These are phyloP conservation scores for Merluccius polli DNA, from an alignment of 2,797 vertebrate genomes.

Conservation along the genomic window DNA sequence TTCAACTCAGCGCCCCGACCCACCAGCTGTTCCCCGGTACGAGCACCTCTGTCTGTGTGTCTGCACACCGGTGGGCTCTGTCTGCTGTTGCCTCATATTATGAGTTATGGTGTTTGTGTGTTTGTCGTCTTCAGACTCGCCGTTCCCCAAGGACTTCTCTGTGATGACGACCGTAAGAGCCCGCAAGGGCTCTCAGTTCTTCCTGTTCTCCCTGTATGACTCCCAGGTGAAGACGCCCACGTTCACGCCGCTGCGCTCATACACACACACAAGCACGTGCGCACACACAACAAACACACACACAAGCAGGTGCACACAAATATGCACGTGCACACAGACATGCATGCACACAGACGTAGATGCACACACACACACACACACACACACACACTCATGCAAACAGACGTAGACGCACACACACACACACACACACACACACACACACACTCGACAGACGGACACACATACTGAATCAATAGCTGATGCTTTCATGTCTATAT, in stretches of 20 bases:
- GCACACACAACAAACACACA: background rate
- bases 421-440: background rate
- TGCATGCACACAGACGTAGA: too few species aligned
- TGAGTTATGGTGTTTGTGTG: background rate
- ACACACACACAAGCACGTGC: conserved; percentile 16
- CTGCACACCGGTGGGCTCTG: background rate
- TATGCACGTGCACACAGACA: background rate
- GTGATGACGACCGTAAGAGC: conserved; percentile 89
- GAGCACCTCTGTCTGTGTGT: background rate
- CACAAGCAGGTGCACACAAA: background rate
- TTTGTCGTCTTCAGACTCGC: conserved; percentile 65
- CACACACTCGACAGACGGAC: background rate
- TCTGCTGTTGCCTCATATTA: background rate
- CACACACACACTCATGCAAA: background rate
- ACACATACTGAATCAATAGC: background rate
- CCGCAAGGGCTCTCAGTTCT: conserved; percentile 86
- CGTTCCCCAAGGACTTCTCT: conserved; percentile 89
- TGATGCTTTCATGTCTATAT: background rate
- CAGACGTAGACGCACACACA: background rate
- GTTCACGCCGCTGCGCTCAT: background rate
- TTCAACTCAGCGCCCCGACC: conserved; percentile 76
- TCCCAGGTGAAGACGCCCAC: conserved; percentile 63
- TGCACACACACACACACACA: background rate
- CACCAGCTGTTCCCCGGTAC: conserved; percentile 81
- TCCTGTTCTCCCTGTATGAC: conserved; percentile 90